Base-by-base conservation (phyloP, 2,113 vertebrate species). In the Anolis sagrei region DNA sequence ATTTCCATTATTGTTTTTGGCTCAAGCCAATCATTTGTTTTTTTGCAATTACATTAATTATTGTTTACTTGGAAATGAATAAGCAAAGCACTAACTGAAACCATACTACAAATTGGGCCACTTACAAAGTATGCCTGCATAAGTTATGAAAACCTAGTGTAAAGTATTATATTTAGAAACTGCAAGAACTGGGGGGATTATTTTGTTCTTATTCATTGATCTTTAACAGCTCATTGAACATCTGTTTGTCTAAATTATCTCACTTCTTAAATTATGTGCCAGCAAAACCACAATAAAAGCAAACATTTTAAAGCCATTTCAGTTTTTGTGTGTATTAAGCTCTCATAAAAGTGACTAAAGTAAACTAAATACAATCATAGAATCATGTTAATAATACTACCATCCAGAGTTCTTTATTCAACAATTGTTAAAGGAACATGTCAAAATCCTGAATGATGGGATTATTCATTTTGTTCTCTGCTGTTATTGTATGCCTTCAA, bases 141-240 rank as follows among this genome's bases (percentile, higher is more conserved):
- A 69, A 86, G 2, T 2, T 36, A 82, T 58, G 44, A 19, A 36
- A 32, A 34, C 77, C 1, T 14, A 23, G 72, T 49, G 18, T 2
- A 19, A 36, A 21, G 68, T 39, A 51, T 62, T 76, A 58, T 69
- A 92, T 81, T 34, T 69, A 21, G 23, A 82, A 34, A 27, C 64
- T 51, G 19, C 39, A 61, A 79, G n/a, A 36, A 66, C 70, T 39
- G 73, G 39, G 44, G 19, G 19, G 34, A 16, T 7, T 69, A 72
- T 66, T 79, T 69, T 75, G 64, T 66, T 76, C 23, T 29, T 13
- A 75, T n/a, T 70, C 49, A 61, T 23, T 74, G n/a, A 66, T 58
- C 62, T 83, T 64, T 21, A 62, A 2, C 61, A 76, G 49, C 29
- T 79, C 61, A 86, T 58, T 72, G 9, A 0, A 78, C 13, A 23